Evolutionary conservation across 1,140 invertebrate genomes (phyloP), one percentile per base, ranked within the genome.

Genomic region (Drosophila subpulchrella): DNA sequence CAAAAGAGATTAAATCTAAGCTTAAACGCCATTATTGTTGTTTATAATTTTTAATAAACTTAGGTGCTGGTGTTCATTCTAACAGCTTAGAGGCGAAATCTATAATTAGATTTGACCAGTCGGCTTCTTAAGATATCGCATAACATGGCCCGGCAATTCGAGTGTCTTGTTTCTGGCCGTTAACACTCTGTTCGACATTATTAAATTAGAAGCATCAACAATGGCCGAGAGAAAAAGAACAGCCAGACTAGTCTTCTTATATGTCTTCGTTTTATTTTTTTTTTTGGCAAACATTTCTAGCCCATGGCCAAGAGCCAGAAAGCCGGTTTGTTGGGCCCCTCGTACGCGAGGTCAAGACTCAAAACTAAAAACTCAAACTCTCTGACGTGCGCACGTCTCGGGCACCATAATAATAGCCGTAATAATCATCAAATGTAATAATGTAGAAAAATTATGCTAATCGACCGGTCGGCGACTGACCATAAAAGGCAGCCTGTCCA

Each of bases 371-470:
- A 59, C 59, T 46, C 66, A 81, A 61, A 59, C 56, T 46, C 66
- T 77, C 67, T 63, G 63, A 65, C 59, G 60, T 71, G 66, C 78
- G 66, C 78, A 60, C 63, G 59, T 75, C 78, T 61, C 62, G 13
- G 65, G 75, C 75, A 44, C 63, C 71, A 17, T 51, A 48, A 86
- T 78, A 75, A 80, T 71, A 60, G 55, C 54, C 66, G 80, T 88
- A 83, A 83, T 79, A 71, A 79, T 63, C 68, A 68, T 75, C 50
- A 68, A 70, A 78, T 79, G 75, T 70, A 89, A 83, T 88, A 89
- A 83, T 88, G 83, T 74, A 76, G 59, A 74, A 82, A 83, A 76
- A 88, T 86, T 86, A 86, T 86, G 83, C 66, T 83, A 86, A 86
- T 89, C 72, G 53, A 54, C 41, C 47, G 42, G 56, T 46, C 56